These are phyloP conservation scores for Tragelaphus buxtoni DNA, from an alignment of 2,113 vertebrate species.

Conservation along the genomic window DNA sequence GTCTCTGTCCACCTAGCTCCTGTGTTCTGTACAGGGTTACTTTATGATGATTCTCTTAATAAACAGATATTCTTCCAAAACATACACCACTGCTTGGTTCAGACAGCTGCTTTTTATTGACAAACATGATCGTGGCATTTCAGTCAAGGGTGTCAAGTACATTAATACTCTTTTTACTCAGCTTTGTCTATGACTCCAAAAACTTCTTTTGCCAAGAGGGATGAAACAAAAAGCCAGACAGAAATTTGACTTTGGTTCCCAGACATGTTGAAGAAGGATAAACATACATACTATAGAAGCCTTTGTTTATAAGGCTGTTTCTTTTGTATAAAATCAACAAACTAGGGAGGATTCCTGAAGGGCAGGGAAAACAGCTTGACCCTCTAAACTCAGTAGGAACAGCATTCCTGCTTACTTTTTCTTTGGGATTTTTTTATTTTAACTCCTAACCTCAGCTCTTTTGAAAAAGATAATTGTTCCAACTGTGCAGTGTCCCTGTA, in stretches of 20 bases:
- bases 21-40: neutral
- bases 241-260: conserved; percentile 26
- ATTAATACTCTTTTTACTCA: conserved; percentile 18
- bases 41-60: neutral
- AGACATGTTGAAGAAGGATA: neutral
- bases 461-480: conserved; percentile 17
- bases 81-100: conserved; percentile 21
- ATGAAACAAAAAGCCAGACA: neutral
- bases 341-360: neutral
- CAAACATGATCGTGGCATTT: conserved; percentile 9
- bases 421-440: neutral
- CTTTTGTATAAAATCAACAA: conserved; percentile 24
- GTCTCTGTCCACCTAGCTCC: neutral
- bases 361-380: neutral
- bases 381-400: neutral
- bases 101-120: conserved; percentile 60
- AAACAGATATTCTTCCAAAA: conserved; percentile 24
- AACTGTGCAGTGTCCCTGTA: neutral
- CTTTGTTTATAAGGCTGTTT: conserved; percentile 33
- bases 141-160: neutral
- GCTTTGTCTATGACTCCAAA: neutral
- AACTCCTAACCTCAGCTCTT: neutral
- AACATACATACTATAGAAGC: neutral
- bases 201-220: neutral
- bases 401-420: neutral